phyloP scores from a whole-genome alignment of 2,888 invertebrate genomes.

The Arctia plantaginis region DNA sequence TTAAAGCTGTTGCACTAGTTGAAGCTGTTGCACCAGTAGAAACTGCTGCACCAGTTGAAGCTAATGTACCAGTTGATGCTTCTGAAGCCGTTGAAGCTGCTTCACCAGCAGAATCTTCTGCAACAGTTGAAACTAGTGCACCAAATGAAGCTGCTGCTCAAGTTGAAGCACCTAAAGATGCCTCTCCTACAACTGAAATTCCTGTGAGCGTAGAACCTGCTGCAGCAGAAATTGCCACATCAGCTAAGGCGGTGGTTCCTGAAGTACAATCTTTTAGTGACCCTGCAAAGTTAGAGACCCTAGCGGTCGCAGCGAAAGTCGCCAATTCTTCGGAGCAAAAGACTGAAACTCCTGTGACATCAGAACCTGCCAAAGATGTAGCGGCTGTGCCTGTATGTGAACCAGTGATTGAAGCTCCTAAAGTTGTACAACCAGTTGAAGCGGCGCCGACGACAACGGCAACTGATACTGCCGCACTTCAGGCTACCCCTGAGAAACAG shows the following conservation, averaged over 20 bases:
- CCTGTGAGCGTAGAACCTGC: conserved; percentile 34
- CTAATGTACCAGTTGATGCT: neutral
- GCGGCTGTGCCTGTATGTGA: conserved; percentile 23
- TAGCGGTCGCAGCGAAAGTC: conserved; percentile 36
- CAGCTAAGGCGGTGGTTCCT: conserved; percentile 29
- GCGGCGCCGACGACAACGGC: neutral
- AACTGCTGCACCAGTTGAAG: neutral
- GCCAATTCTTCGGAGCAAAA: conserved; percentile 44
- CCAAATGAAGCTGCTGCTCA: conserved; percentile 7
- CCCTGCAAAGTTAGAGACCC: conserved; percentile 26
- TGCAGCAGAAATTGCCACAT: conserved; percentile 32
- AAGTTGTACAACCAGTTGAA: conserved; percentile 14
- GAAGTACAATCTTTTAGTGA: conserved; percentile 13
- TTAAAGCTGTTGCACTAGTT: neutral
- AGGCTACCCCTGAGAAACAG: conserved; percentile 51
- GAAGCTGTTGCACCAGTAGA: conserved; percentile 18
- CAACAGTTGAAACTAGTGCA: conserved; percentile 5
- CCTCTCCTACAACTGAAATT: conserved; percentile 23
- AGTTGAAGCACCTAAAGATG: neutral
- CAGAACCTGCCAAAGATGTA: conserved; percentile 13
- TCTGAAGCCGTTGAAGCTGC: neutral
- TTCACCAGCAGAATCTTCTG: neutral
- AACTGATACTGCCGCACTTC: conserved; percentile 11
- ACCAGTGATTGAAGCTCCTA: conserved; percentile 21
- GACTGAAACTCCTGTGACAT: conserved; percentile 44